Evolutionary conservation across 2,888 invertebrate genomes (phyloP).

Genomic region (Caenorhabditis japonica): DNA sequence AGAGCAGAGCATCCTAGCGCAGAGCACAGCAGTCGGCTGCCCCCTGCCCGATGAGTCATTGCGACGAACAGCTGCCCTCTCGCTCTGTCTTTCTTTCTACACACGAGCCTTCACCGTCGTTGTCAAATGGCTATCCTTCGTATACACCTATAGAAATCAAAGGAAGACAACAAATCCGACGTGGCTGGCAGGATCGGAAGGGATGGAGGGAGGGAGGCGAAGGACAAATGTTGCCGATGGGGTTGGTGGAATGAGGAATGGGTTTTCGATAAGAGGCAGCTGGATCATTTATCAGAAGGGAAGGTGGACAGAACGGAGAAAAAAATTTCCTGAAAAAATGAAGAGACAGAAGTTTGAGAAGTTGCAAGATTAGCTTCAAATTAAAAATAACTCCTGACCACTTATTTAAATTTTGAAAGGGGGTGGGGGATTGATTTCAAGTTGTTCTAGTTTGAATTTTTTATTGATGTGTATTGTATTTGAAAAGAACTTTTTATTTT

Average conservation of each 20-base stretch:
- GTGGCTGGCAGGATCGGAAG: constrained; percentile 11
- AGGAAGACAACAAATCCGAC: constrained; percentile 1
- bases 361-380: no score
- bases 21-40: constrained; percentile 3
- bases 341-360: no score
- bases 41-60: constrained; percentile 35
- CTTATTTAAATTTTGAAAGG: no score
- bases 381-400: no score
- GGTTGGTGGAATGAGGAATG: constrained; percentile 36
- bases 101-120: constrained; percentile 23
- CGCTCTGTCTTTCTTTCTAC: neutral
- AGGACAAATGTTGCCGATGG: constrained; percentile 34
- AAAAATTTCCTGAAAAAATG: no score
- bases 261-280: constrained; percentile 1
- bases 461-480: no score
- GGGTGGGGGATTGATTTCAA: no score
- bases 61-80: constrained; percentile 50
- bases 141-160: constrained; percentile 41
- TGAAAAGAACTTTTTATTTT: no score
- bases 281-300: constrained; percentile 14
- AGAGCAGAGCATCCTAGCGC: no score
- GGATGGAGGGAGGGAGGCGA: neutral
- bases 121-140: constrained; percentile 9
- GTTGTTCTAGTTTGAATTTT: no score
- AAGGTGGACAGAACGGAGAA: neutral